These are phyloP conservation scores for Turdus rufiventris DNA, from an alignment of 2,113 vertebrate genomes.

Conservation along the genomic window DNA sequence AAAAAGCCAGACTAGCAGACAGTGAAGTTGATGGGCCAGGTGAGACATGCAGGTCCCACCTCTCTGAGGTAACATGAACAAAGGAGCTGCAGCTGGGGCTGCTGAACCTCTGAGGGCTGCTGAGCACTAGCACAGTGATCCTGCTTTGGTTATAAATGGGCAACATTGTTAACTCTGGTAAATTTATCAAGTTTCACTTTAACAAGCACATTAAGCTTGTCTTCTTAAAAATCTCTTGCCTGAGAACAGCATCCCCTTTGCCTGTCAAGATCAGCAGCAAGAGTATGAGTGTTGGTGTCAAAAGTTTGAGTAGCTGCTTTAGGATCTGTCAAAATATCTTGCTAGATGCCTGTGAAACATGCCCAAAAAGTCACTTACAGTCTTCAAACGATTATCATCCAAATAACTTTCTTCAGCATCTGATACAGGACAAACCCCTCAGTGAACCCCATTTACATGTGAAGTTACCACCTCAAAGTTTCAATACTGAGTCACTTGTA, in stretches of 20 bases:
- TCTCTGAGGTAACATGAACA: too few species aligned
- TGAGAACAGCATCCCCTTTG: neutral
- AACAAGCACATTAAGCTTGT: neutral
- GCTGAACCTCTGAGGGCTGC: neutral
- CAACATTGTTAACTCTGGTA: neutral
- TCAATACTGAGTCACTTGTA: neutral
- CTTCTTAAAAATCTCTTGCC: neutral
- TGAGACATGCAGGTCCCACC: neutral
- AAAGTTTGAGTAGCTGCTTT: constrained; percentile 32
- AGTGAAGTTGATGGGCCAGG: neutral
- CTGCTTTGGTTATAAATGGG: neutral
- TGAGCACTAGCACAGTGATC: neutral
- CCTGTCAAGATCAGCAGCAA: constrained; percentile 35
- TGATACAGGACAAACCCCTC: neutral
- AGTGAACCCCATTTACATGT: neutral
- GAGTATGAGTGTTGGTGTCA: neutral
- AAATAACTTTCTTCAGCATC: neutral
- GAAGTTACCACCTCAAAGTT: neutral
- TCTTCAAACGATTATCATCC: neutral
- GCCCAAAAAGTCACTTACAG: constrained; percentile 7
- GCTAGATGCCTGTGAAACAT: neutral
- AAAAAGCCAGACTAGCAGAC: neutral
- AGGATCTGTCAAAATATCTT: constrained; percentile 42
- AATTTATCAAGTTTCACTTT: neutral
- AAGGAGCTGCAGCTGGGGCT: neutral